phyloP scores from a whole-genome alignment of 2,113 vertebrate genomes.

The Camelus dromedarius region DNA sequence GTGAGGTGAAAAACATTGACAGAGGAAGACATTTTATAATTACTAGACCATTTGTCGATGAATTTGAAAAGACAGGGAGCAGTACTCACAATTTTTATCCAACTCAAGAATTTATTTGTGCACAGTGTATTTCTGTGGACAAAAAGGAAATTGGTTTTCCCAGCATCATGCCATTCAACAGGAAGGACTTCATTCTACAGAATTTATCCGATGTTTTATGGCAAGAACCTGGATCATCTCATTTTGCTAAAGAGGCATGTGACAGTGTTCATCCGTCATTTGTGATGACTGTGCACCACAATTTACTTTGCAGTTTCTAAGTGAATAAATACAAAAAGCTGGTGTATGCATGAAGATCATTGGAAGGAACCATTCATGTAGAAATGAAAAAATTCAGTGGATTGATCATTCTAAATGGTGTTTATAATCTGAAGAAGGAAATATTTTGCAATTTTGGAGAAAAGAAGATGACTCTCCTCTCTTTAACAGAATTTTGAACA shows the following conservation, averaged over 20 bases:
- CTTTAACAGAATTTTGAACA: neutral
- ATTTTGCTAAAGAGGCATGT: neutral
- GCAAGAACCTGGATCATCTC: neutral
- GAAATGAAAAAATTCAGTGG: neutral
- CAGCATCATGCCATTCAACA: neutral
- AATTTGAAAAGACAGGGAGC: neutral
- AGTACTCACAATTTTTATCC: neutral
- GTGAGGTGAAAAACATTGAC: neutral
- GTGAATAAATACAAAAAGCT: neutral
- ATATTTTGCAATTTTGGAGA: neutral
- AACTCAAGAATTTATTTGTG: neutral
- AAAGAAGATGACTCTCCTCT: neutral
- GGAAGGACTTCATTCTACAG: neutral
- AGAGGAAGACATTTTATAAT: neutral
- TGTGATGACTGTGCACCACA: neutral
- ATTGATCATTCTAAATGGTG: neutral
- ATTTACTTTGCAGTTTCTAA: neutral
- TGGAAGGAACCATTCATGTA: neutral
- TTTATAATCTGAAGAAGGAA: neutral
- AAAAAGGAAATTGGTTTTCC: slow-evolving; percentile 11
- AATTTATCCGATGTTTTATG: neutral
- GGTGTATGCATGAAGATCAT: neutral
- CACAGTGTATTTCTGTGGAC: neutral
- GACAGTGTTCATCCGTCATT: neutral
- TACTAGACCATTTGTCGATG: neutral